A percentile compares a stretch with the other conserved stretches of the same genome.
phyloP scores from a whole-genome alignment of 2,888 invertebrate genomes.

The Hemithea aestivaria region DNA sequence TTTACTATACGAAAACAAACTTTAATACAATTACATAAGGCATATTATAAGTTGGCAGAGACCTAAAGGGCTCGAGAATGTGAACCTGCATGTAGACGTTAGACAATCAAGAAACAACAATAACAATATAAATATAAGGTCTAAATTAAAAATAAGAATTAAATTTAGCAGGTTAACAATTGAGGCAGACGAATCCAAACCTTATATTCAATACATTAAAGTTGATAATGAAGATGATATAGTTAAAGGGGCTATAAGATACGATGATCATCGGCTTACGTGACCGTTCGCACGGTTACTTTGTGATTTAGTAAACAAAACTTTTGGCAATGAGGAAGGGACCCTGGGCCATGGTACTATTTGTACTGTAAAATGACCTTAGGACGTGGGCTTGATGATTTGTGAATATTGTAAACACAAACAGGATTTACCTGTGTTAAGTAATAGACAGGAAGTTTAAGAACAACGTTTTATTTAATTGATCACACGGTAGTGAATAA shows the following conservation, averaged over 20 bases:
- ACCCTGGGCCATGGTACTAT: slow-evolving; percentile 1
- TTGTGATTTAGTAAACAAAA: slow-evolving; percentile 14
- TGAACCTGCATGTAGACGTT: not conserved
- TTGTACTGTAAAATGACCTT: slow-evolving; percentile 11
- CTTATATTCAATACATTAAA: slow-evolving; percentile 3
- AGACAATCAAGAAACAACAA: slow-evolving; percentile 1
- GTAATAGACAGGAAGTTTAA: too few species aligned
- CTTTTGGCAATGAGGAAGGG: slow-evolving; percentile 19
- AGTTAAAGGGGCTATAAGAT: slow-evolving; percentile 9
- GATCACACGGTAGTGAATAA: too few species aligned
- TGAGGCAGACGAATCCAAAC: slow-evolving; percentile 8
- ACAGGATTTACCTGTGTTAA: too few species aligned
- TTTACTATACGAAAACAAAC: slow-evolving; percentile 2
- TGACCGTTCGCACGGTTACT: slow-evolving; percentile 24
- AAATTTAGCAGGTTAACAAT: not conserved
- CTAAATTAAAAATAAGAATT: not conserved
- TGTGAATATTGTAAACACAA: too few species aligned
- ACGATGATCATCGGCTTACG: slow-evolving; percentile 21
- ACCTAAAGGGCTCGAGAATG: slow-evolving; percentile 12
- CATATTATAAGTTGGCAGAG: not conserved
- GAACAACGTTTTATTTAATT: too few species aligned
- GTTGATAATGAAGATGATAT: slow-evolving; percentile 7
- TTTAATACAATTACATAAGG: slow-evolving; percentile 1
- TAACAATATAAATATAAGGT: not conserved
- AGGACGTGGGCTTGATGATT: not conserved